A percentile compares a stretch with the other conserved stretches of the same genome.
Conservation (phyloP, 1,140 invertebrate genomes). For the Alviniconcha marisindica region DNA sequence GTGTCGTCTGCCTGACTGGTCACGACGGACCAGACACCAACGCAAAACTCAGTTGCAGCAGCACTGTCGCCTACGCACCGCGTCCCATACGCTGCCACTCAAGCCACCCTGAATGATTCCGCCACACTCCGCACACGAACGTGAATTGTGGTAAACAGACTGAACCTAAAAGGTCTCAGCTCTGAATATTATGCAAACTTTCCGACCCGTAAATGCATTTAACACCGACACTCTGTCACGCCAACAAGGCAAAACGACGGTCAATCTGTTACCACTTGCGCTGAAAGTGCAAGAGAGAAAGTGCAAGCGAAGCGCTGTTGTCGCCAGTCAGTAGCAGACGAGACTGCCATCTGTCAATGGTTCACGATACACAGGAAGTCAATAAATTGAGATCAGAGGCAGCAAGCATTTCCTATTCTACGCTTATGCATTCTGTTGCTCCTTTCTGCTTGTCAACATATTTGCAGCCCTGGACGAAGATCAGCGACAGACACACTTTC, state of each 20-base stretch:
- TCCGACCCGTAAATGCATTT: too few species aligned
- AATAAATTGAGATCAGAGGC: background rate
- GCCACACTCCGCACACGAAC: too few species aligned
- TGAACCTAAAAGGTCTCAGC: too few species aligned
- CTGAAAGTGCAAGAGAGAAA: background rate
- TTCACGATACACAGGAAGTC: background rate
- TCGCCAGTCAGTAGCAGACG: constrained; percentile 22
- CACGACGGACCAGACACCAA: constrained; percentile 23
- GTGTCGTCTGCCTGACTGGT: constrained; percentile 1
- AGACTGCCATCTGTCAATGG: constrained; percentile 31
- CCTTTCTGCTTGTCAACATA: too few species aligned
- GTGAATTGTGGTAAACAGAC: too few species aligned
- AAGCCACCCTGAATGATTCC: background rate
- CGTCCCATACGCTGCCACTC: constrained; percentile 18
- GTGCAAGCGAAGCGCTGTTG: background rate
- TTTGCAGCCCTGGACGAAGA: too few species aligned
- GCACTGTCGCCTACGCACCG: constrained; percentile 35
- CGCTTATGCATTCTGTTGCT: too few species aligned
- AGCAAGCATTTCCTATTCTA: too few species aligned
- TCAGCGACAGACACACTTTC: background rate
- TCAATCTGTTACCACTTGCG: too few species aligned
- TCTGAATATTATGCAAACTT: too few species aligned
- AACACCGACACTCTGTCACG: too few species aligned
- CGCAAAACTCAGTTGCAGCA: constrained; percentile 35
- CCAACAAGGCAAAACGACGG: too few species aligned